Percentiles rank a stretch among this genome's conserved stretches.
These are phyloP conservation scores for Paragorgia papillata DNA, from an alignment of 92 coral and sea anemone genomes.

Conservation along the genomic window DNA sequence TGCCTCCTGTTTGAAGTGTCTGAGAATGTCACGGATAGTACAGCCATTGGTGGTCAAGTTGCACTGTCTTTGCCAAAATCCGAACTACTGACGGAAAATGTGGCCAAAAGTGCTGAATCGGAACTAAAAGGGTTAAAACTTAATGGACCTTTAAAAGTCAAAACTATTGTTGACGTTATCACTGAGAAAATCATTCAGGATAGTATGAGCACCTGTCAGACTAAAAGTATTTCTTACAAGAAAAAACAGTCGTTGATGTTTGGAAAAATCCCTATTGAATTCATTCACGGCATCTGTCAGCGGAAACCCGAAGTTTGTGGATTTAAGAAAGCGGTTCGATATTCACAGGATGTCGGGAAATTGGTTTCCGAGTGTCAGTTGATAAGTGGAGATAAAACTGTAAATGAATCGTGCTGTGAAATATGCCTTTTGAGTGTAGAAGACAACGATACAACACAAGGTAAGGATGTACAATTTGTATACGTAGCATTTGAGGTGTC, in stretches of 20 bases:
- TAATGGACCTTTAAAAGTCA: background rate
- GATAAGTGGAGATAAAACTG: background rate
- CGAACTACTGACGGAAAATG: background rate
- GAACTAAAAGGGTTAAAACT: background rate
- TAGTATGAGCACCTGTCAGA: background rate
- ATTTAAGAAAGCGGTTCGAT: constrained; percentile 12
- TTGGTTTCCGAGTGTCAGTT: too few species aligned
- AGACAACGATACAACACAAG: background rate
- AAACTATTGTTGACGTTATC: background rate
- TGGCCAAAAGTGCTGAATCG: background rate
- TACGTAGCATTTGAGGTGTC: too few species aligned
- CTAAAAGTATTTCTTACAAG: background rate
- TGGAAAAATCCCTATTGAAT: background rate
- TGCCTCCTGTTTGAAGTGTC: constrained; percentile 30
- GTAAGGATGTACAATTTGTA: too few species aligned
- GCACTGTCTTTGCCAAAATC: background rate
- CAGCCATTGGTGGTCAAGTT: background rate
- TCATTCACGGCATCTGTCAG: constrained; percentile 29
- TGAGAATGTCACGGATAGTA: background rate
- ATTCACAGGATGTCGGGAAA: too few species aligned
- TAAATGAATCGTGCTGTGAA: constrained; percentile 2
- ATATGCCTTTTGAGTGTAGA: constrained; percentile 12
- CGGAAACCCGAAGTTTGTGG: constrained; percentile 22
- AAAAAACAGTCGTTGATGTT: background rate
- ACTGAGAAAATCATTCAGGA: background rate